Percentiles rank a stretch among this genome's conserved stretches.
These are phyloP conservation scores for Thereva nobilitata DNA, from an alignment of 2,888 invertebrate species.

Conservation along the genomic window DNA sequence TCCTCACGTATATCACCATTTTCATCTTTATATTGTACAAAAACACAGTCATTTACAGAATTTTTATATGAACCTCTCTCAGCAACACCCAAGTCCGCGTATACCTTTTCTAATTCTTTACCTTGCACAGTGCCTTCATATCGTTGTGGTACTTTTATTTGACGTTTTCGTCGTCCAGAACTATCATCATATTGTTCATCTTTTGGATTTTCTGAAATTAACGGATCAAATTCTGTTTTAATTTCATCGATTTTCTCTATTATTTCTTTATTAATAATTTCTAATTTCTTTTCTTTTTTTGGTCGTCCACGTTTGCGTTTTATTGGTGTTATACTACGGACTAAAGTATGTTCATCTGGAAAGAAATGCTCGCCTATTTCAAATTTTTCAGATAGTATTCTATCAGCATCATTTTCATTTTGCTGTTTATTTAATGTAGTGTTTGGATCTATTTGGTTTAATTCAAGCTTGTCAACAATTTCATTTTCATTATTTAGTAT, in stretches of 20 bases:
- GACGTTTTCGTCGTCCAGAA: conserved; percentile 63
- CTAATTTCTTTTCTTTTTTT: conserved; percentile 60
- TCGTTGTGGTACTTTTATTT: conserved; percentile 68
- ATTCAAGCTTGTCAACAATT: conserved; percentile 41
- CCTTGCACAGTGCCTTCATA: conserved; percentile 70
- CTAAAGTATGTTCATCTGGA: conserved; percentile 66
- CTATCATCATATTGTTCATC: conserved; percentile 49
- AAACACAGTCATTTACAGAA: conserved; percentile 44
- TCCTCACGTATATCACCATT: conserved; percentile 52
- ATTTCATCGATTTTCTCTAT: conserved; percentile 41
- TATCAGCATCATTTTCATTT: not conserved
- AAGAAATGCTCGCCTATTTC: conserved; percentile 15
- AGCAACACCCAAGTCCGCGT: conserved; percentile 72
- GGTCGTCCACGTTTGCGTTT: conserved; percentile 73
- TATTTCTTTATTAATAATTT: conserved; percentile 43
- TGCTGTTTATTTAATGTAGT: not conserved
- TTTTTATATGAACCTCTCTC: conserved; percentile 61
- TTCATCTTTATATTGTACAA: conserved; percentile 46
- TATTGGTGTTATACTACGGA: not conserved
- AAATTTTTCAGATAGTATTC: not conserved
- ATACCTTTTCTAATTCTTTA: conserved; percentile 73
- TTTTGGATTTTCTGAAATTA: conserved; percentile 41
- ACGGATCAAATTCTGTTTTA: conserved; percentile 34
- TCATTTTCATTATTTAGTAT: conserved; percentile 54
- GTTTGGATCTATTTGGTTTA: not conserved